Evolutionary conservation across 1,140 invertebrate species (phyloP), one percentile per base, ranked within the genome.

Genomic region (Chymomyza costata): DNA sequence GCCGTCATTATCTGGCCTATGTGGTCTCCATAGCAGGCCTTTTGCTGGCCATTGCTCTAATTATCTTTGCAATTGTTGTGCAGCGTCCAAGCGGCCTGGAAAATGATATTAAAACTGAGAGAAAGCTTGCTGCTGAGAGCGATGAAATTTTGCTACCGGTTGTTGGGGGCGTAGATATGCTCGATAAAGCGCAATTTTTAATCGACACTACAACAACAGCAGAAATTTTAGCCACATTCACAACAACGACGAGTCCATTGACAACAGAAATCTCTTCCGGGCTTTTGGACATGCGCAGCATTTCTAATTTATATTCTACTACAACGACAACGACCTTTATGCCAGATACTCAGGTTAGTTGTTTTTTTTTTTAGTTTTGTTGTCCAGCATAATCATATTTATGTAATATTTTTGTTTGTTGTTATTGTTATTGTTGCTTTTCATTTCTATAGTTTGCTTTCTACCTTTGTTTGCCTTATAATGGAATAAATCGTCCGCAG

Each of bases 31-130:
- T 54, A 10, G 17, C 47, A 13, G 49, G 53, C 18, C 19, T 82
- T 31, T 11, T 53, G 15, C 44, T 82, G 40, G 60, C 78, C 39
- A 54, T 34, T 30, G 70, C 35, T 35, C 64, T 82, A 16, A 82
- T 82, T 64, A 40, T 78, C 21, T 63, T 65, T 45, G 76, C 60
- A 53, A 76, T 71, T 52, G 61, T 48, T 43, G 45, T 59, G 41
- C 56, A 82, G 40, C 67, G 56, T 11, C 53, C 53, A 16, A 44
- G 34, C 18, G 44, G 58, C 52, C 52, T 65, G 17, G 37, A 14
- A 30, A 68, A 82, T 16, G 48, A 40, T 19, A 37, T 74, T 40
- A 81, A 58, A 38, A 31, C 65, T 15, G 19, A 67, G 53, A 54
- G 40, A 56, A 62, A 55, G 25, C 54, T 13, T 11, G 7, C 2